Percentiles rank a stretch among this genome's conserved stretches.
phyloP scores from a whole-genome alignment of 2,113 vertebrate genomes.

The Sprattus sprattus region DNA sequence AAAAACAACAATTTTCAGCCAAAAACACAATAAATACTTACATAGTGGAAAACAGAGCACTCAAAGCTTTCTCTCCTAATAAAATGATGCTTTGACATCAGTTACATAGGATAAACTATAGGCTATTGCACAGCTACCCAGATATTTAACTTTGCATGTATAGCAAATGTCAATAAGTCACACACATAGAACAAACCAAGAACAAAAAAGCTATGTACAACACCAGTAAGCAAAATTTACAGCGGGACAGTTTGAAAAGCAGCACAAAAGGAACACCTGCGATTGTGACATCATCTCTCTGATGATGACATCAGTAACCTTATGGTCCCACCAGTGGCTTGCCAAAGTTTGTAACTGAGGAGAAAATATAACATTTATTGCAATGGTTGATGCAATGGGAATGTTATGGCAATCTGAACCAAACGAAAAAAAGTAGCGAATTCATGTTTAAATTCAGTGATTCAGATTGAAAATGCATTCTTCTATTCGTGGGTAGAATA shows the following conservation, averaged over 20 bases:
- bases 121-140: slow-evolving; percentile 78
- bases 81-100: slow-evolving; percentile 63
- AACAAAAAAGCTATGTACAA: slow-evolving; percentile 67
- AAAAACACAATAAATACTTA: slow-evolving; percentile 27
- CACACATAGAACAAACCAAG: slow-evolving; percentile 39
- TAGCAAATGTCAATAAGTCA: slow-evolving; percentile 60
- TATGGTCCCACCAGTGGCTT: slow-evolving; percentile 58
- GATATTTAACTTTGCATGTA: slow-evolving; percentile 66
- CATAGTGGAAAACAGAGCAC: slow-evolving; percentile 24
- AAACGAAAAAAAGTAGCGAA: slow-evolving; percentile 18
- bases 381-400: slow-evolving; percentile 59
- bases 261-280: slow-evolving; percentile 38
- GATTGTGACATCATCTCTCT: slow-evolving; percentile 28
- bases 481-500: neutral
- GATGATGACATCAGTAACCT: slow-evolving; percentile 50
- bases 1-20: neutral
- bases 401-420: slow-evolving; percentile 51
- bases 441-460: slow-evolving; percentile 2
- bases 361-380: slow-evolving; percentile 44
- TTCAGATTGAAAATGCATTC: slow-evolving; percentile 12
- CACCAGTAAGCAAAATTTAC: slow-evolving; percentile 58
- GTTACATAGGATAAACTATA: slow-evolving; percentile 46
- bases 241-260: slow-evolving; percentile 52
- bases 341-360: slow-evolving; percentile 71
- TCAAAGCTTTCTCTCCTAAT: slow-evolving; percentile 40